Percentiles rank a stretch among this genome's conserved stretches.
These are phyloP conservation scores for Himalopsyche tibetana DNA, from an alignment of 2,888 invertebrate genomes.

Conservation along the genomic window DNA sequence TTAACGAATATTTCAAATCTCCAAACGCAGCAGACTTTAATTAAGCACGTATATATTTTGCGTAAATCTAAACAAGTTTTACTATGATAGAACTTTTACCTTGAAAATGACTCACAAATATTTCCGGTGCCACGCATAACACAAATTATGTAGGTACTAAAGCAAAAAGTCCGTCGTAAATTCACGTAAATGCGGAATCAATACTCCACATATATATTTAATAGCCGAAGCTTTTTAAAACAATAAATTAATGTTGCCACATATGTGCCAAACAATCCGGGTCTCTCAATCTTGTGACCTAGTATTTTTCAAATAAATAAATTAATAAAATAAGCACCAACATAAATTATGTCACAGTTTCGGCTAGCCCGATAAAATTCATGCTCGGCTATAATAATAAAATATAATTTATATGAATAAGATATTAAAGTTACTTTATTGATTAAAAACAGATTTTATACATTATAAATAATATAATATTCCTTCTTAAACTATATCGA, in stretches of 20 bases:
- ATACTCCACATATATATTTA: conserved; percentile 48
- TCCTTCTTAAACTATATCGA: no score
- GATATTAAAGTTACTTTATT: background rate
- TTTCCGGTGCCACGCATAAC: no score
- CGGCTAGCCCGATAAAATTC: conserved; percentile 46
- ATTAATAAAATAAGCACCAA: conserved; percentile 26
- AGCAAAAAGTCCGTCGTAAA: conserved; percentile 27
- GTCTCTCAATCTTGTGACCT: conserved; percentile 41
- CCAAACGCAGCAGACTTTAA: no score
- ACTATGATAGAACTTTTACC: no score
- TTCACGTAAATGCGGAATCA: conserved; percentile 51
- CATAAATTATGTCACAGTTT: conserved; percentile 52
- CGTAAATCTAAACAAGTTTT: no score
- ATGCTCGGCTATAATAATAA: background rate
- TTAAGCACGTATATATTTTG: no score
- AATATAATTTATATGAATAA: background rate
- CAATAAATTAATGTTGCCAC: conserved; percentile 46
- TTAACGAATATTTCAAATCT: no score
- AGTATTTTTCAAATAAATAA: conserved; percentile 51
- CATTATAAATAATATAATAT: no score
- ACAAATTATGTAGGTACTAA: no score
- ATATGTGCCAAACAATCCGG: conserved; percentile 24
- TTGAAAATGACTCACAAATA: no score
- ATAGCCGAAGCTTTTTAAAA: conserved; percentile 44
- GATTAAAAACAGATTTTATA: background rate